A percentile compares a stretch with the other conserved stretches of the same genome.
Conservation (phyloP, 2,888 invertebrate genomes). For the Eulithis prunata region DNA sequence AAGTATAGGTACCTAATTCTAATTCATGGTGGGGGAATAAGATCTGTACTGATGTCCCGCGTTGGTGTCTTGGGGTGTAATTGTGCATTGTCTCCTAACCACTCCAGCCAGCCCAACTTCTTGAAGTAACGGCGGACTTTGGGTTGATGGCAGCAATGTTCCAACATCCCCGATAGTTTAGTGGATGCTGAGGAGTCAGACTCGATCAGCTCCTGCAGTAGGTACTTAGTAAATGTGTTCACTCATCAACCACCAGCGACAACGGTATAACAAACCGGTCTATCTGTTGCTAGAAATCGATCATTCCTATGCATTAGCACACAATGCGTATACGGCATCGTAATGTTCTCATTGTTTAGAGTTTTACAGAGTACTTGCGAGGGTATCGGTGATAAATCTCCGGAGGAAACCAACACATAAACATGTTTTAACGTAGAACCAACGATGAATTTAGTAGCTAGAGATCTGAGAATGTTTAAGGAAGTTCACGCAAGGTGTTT, state of each 20-base stretch:
- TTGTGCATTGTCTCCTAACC: too few species aligned
- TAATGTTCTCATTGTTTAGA: conserved; percentile 43
- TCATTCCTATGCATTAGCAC: conserved; percentile 50
- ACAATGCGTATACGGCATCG: conserved; percentile 43
- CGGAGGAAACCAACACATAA: conserved; percentile 6
- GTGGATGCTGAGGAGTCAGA: too few species aligned
- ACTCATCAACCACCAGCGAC: conserved; percentile 4
- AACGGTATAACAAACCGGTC: conserved; percentile 22
- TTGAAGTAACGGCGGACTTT: too few species aligned
- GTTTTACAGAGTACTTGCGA: conserved; percentile 34
- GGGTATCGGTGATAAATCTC: conserved; percentile 21
- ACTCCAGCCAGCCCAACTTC: too few species aligned
- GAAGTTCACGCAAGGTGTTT: conserved; percentile 3
- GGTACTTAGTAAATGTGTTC: too few species aligned
- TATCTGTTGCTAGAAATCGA: conserved; percentile 12
- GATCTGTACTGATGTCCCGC: too few species aligned
- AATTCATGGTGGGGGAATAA: too few species aligned
- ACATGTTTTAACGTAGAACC: background rate
- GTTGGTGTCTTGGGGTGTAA: too few species aligned
- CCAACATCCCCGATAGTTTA: too few species aligned
- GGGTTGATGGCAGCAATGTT: too few species aligned
- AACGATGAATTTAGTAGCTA: background rate
- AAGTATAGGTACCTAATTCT: too few species aligned
- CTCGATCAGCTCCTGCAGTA: too few species aligned
- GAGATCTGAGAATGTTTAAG: conserved; percentile 1